Conservation (phyloP, 2,888 invertebrate species). For the Therioaphis trifolii region DNA sequence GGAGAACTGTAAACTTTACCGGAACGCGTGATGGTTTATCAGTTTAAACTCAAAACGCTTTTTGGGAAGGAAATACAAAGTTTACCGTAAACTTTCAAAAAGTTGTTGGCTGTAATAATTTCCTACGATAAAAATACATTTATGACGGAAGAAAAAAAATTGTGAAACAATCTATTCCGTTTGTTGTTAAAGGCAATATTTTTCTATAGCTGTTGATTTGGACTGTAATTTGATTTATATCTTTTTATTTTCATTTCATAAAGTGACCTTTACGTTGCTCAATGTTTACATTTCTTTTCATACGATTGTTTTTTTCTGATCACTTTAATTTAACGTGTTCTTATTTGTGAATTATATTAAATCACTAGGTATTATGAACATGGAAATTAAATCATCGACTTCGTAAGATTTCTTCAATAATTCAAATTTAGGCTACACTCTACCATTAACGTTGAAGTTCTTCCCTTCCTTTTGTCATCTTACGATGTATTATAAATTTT, state of each 20-base stretch:
- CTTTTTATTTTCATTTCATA: background rate
- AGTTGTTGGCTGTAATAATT: constrained; percentile 53
- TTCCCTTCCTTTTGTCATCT: no score
- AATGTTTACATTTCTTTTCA: constrained; percentile 7
- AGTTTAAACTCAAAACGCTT: constrained; percentile 30
- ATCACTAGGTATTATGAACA: no score
- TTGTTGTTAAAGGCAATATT: constrained; percentile 26
- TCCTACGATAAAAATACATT: constrained; percentile 28
- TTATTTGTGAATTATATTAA: no score
- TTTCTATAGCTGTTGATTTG: constrained; percentile 48
- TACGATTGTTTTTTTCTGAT: background rate
- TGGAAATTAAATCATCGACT: no score
- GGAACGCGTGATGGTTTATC: constrained; percentile 38
- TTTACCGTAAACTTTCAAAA: constrained; percentile 37
- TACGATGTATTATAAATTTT: no score
- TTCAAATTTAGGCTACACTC: no score
- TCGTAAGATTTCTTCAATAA: no score
- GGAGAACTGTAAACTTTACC: constrained; percentile 20
- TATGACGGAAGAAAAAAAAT: constrained; percentile 6
- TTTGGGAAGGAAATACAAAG: constrained; percentile 35
- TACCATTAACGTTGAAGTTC: no score
- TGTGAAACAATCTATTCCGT: constrained; percentile 38
- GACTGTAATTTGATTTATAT: constrained; percentile 39
- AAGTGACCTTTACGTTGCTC: constrained; percentile 8
- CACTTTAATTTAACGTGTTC: no score